phyloP scores from a whole-genome alignment of 37 sponge, comb jelly and placozoan genomes.

The Ephydatia muelleri region DNA sequence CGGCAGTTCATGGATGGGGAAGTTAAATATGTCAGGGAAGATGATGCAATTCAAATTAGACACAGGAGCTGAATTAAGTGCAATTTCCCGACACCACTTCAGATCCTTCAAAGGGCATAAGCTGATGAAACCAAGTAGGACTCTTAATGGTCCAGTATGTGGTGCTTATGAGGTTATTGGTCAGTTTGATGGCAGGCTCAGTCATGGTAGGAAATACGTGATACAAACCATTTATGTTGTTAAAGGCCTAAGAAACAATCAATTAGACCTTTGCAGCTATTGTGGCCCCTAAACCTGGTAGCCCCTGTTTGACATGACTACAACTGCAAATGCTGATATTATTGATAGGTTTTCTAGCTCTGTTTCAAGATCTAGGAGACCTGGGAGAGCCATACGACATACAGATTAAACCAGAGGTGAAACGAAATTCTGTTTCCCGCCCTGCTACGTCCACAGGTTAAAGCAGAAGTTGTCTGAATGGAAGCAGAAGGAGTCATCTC shows the following conservation, averaged over 20 bases:
- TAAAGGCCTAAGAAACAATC: conserved; percentile 11
- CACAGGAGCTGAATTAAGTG: conserved; percentile 32
- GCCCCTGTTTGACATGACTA: neutral
- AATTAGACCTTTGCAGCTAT: conserved; percentile 25
- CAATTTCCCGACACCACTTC: neutral
- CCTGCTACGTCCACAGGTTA: neutral
- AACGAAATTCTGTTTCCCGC: neutral
- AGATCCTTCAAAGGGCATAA: neutral
- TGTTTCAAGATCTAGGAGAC: neutral
- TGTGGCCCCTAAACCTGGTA: neutral
- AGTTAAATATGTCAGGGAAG: neutral
- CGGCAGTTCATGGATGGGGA: neutral
- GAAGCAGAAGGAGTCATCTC: too few species aligned
- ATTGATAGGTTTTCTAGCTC: neutral
- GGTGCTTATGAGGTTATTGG: neutral
- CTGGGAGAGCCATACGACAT: too few species aligned
- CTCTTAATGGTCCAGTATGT: neutral
- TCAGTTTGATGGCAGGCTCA: conserved; percentile 13
- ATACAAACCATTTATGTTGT: conserved; percentile 21
- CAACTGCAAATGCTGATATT: neutral
- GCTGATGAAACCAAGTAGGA: neutral
- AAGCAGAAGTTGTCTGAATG: conserved; percentile 11
- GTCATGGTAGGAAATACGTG: neutral
- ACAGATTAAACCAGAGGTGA: too few species aligned
- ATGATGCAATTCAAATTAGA: conserved; percentile 20